Percentiles rank a stretch among this genome's conserved stretches.
These are phyloP conservation scores for Diceros bicornis DNA, from an alignment of 2,797 vertebrate species.

Conservation along the genomic window DNA sequence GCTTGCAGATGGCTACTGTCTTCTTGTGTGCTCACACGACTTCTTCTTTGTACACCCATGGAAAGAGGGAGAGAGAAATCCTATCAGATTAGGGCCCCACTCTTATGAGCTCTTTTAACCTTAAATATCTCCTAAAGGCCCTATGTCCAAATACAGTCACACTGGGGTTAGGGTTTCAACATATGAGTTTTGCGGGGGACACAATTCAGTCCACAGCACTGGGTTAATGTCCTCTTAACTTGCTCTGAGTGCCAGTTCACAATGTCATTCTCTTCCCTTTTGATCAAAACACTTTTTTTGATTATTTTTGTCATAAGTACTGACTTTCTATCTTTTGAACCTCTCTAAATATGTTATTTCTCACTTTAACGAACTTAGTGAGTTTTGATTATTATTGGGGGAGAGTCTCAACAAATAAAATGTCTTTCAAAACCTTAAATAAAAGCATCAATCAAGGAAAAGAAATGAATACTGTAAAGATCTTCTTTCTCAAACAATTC, in stretches of 20 bases:
- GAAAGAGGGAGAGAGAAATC: not conserved
- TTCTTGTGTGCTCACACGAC: not conserved
- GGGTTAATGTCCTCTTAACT: not conserved
- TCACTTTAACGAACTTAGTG: not conserved
- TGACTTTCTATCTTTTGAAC: not conserved
- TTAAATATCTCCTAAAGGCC: not conserved
- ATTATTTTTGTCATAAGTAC: not conserved
- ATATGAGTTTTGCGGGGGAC: not conserved
- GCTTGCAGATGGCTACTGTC: not conserved
- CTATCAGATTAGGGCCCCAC: not conserved
- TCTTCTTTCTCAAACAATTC: not conserved
- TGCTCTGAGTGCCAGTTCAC: not conserved
- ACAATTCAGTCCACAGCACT: not conserved
- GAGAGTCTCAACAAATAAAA: not conserved
- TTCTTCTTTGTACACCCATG: not conserved
- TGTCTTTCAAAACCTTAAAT: slow-evolving; percentile 26
- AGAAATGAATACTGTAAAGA: not conserved
- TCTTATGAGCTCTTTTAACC: not conserved
- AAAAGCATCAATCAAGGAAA: not conserved
- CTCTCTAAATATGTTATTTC: not conserved
- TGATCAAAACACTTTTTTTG: not conserved
- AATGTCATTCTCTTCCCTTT: not conserved
- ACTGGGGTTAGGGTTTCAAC: not conserved
- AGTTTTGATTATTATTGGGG: not conserved
- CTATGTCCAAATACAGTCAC: not conserved